Percentiles rank a stretch among this genome's conserved stretches.
phyloP scores from a whole-genome alignment of 2,888 invertebrate genomes.

The Drosophila silvestris region DNA sequence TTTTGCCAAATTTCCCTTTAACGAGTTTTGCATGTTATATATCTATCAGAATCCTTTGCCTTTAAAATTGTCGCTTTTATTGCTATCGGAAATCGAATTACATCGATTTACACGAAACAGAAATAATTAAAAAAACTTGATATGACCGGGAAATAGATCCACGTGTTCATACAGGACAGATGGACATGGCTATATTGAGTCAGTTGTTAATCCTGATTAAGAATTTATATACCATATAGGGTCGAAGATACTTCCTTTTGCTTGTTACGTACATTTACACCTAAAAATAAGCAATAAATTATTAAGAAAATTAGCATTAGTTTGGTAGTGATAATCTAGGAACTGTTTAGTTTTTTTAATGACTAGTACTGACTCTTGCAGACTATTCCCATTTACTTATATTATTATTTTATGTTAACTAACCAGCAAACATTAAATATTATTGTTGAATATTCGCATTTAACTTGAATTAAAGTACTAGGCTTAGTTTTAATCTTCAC shows the following conservation, averaged over 20 bases:
- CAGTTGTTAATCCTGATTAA: neutral
- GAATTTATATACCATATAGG: neutral
- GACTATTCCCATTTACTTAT: neutral
- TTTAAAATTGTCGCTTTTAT: neutral
- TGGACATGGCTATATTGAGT: neutral
- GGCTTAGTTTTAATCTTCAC: neutral
- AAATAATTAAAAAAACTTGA: neutral
- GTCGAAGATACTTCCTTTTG: neutral
- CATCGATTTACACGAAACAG: neutral
- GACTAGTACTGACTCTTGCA: neutral
- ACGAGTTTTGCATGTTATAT: neutral
- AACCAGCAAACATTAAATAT: neutral
- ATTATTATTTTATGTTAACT: neutral
- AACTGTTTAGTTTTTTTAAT: neutral
- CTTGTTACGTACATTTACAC: neutral
- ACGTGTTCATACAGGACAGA: neutral
- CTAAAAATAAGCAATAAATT: neutral
- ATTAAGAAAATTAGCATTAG: neutral
- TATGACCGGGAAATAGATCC: neutral
- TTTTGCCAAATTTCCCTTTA: neutral
- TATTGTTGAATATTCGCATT: neutral
- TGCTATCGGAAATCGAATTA: neutral
- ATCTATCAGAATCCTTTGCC: neutral
- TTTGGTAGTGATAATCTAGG: neutral
- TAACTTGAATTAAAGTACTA: neutral